Evolutionary conservation across 2,888 invertebrate species (phyloP), one percentile per base, ranked within the genome.

Genomic region (Meiosimyza platycephala): DNA sequence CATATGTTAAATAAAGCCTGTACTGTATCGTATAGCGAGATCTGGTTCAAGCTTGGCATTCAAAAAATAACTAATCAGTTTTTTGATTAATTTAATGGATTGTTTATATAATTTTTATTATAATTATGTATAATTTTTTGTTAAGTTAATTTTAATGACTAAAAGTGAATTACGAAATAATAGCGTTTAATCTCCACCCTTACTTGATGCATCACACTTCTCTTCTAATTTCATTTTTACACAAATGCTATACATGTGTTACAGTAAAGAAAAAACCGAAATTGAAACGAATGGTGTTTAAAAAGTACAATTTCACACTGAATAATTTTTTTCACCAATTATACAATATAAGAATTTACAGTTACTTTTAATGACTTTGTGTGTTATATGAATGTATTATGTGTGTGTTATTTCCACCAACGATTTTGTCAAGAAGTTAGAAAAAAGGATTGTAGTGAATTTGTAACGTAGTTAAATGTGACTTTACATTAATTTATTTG

Each of bases 131-230:
- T 40, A 40, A 18, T 57, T 6, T 55, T 48, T 50, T 60, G 16
- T 28, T 68, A 16, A 12, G n/a, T 47, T 69, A 50, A 1, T n/a
- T 62, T 69, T 48, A 28, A 50, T 60, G 62, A 69, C 59, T 60
- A 69, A 16, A 47, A 63, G n/a, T 22, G 15, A 52, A 55, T 40
- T 67, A 47, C 57, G n/a, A 55, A 18, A 18, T 67, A 48, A 55
- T n/a, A 69, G 40, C 40, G 50, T 18, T 40, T 50, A 15, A 9
- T 60, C 40, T 40, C 28, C 51, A 51, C 6, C 52, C 16, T 59
- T 12, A 18, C 13, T 40, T n/a, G 15, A 13, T 62, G n/a, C n/a
- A 51, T 9, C 57, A 59, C 52, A 50, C 47, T 63, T 60, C 60
- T 50, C 52, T 50, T 16, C 1, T 13, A 51, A 18, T 66, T 54